These are phyloP conservation scores for Formicarius rufipectus DNA, from an alignment of 2,113 vertebrate species.

Conservation along the genomic window DNA sequence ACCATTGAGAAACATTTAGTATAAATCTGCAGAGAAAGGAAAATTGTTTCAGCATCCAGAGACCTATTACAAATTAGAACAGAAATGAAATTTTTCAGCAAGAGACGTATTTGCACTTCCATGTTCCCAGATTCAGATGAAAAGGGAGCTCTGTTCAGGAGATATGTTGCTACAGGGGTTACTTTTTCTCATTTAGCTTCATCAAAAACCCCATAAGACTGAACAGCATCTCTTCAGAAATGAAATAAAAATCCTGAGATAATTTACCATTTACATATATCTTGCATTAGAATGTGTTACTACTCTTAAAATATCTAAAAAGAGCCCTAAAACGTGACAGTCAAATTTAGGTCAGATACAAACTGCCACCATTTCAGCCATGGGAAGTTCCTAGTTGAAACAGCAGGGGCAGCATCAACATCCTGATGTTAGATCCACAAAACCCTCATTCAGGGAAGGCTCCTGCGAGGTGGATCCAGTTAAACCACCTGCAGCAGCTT, in stretches of 20 bases:
- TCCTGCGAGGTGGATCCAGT: background rate
- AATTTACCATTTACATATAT: background rate
- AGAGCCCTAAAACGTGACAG: background rate
- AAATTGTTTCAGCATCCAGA: slow-evolving; percentile 4
- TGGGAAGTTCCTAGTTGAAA: background rate
- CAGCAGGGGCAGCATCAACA: background rate
- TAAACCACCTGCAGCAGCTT: background rate
- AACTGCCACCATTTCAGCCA: background rate
- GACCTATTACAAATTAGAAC: slow-evolving; percentile 7
- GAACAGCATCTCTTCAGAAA: background rate
- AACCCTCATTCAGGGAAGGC: background rate
- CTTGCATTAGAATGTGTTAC: background rate
- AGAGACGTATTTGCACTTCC: slow-evolving; percentile 27
- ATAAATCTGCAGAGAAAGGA: slow-evolving; percentile 22
- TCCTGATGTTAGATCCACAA: background rate
- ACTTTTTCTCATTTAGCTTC: slow-evolving; percentile 30
- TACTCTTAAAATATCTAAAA: background rate
- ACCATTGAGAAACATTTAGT: background rate
- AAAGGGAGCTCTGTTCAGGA: background rate
- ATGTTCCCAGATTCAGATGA: background rate
- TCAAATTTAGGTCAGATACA: background rate
- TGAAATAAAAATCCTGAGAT: background rate
- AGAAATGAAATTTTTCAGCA: slow-evolving; percentile 42
- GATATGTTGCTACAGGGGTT: background rate
- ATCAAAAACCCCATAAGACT: slow-evolving; percentile 8